phyloP scores from a whole-genome alignment of 53 echinoderm and acorn worm genomes.

The Echinometra lucunter region DNA sequence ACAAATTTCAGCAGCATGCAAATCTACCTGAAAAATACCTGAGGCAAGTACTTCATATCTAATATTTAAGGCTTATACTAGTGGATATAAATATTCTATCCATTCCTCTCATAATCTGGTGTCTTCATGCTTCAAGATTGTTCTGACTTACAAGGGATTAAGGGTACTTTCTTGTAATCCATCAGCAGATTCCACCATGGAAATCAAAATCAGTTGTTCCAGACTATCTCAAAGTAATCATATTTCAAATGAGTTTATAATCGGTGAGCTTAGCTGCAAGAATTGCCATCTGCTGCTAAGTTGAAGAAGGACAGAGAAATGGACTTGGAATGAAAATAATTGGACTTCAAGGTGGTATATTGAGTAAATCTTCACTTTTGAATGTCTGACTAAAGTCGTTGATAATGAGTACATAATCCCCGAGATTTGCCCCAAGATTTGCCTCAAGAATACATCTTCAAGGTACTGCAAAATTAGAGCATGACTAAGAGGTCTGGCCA shows the following conservation, averaged over 20 bases:
- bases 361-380: background rate
- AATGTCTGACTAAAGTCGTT: background rate
- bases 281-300: background rate
- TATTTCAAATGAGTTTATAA: background rate
- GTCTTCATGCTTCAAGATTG: background rate
- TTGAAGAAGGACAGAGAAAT: background rate
- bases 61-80: background rate
- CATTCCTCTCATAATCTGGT: too few relatives aligned
- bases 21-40: background rate
- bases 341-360: background rate
- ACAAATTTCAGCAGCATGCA: background rate
- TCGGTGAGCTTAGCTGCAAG: background rate
- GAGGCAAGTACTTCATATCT: background rate
- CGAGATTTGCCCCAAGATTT: background rate
- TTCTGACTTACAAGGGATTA: background rate
- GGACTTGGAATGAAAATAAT: background rate
- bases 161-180: background rate
- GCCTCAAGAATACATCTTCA: slow-evolving; percentile 4
- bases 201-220: background rate
- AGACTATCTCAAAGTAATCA: background rate
- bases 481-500: background rate
- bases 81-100: background rate
- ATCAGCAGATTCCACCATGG: background rate
- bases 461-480: background rate
- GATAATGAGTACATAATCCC: slow-evolving; percentile 19